Percentiles rank a stretch among this genome's conserved stretches.
These are phyloP conservation scores for Drosophila tsacasi DNA, from an alignment of 1,140 invertebrate genomes.

Conservation along the genomic window DNA sequence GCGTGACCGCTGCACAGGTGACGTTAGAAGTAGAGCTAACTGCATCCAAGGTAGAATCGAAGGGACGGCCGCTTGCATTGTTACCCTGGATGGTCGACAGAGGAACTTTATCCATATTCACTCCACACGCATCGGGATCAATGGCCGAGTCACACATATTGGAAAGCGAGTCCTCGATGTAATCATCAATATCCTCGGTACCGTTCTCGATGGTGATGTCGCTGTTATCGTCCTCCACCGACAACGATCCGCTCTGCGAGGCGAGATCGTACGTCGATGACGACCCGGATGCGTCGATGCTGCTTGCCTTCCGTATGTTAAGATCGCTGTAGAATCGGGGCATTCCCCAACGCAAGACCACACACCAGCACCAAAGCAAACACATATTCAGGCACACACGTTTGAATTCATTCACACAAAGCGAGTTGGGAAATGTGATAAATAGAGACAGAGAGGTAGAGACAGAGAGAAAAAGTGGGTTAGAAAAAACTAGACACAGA, in stretches of 20 bases:
- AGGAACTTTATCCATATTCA: neutral
- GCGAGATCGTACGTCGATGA: constrained; percentile 64
- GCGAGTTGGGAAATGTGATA: constrained; percentile 31
- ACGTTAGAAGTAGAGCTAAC: constrained; percentile 1
- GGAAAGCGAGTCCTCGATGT: constrained; percentile 76
- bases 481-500: constrained; percentile 66
- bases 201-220: constrained; percentile 83
- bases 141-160: constrained; percentile 72
- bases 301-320: constrained; percentile 65
- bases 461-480: constrained; percentile 53
- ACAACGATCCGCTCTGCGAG: constrained; percentile 79
- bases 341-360: constrained; percentile 6
- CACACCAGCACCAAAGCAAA: constrained; percentile 30
- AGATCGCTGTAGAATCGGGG: constrained; percentile 45
- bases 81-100: constrained; percentile 22
- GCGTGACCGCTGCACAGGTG: constrained; percentile 40
- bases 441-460: constrained; percentile 38
- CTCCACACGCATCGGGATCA: constrained; percentile 18
- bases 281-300: constrained; percentile 64
- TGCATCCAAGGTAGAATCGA: constrained; percentile 50
- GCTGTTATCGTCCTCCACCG: constrained; percentile 82
- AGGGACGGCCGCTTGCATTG: constrained; percentile 37
- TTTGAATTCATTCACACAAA: constrained; percentile 24
- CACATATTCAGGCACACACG: constrained; percentile 19
- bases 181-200: constrained; percentile 79